Conservation (phyloP, 1,140 invertebrate species). For the Sitophilus oryzae region DNA sequence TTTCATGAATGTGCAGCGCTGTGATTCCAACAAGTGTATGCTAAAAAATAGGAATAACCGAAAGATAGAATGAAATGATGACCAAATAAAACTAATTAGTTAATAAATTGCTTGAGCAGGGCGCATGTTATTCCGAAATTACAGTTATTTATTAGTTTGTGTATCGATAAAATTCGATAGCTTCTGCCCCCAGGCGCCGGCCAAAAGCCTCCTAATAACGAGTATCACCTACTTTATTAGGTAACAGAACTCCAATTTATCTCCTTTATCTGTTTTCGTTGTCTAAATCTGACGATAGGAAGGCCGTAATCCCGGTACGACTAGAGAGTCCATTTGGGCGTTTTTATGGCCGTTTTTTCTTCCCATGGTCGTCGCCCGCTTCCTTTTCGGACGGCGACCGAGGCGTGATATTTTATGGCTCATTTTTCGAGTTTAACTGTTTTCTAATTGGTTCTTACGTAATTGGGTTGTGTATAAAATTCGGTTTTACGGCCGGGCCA, state of each 20-base stretch:
- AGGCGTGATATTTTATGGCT: background rate
- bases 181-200: background rate
- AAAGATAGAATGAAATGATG: too few relatives aligned
- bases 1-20: too few relatives aligned
- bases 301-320: background rate
- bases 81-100: too few relatives aligned
- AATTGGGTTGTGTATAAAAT: background rate
- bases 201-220: background rate
- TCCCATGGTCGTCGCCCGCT: background rate
- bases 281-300: background rate
- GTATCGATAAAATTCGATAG: too few relatives aligned
- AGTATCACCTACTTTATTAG: background rate
- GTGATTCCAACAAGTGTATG: too few relatives aligned
- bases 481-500: background rate
- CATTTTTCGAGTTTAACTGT: background rate
- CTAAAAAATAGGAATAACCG: too few relatives aligned
- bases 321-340: background rate
- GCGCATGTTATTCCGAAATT: too few relatives aligned
- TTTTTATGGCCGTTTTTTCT: background rate
- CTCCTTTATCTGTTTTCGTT: background rate
- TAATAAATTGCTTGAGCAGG: too few relatives aligned
- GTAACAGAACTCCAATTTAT: background rate
- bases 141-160: too few relatives aligned
- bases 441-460: background rate
- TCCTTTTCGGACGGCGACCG: background rate